Conservation (phyloP, 2,888 invertebrate species). For the Scaptomyza parva region DNA sequence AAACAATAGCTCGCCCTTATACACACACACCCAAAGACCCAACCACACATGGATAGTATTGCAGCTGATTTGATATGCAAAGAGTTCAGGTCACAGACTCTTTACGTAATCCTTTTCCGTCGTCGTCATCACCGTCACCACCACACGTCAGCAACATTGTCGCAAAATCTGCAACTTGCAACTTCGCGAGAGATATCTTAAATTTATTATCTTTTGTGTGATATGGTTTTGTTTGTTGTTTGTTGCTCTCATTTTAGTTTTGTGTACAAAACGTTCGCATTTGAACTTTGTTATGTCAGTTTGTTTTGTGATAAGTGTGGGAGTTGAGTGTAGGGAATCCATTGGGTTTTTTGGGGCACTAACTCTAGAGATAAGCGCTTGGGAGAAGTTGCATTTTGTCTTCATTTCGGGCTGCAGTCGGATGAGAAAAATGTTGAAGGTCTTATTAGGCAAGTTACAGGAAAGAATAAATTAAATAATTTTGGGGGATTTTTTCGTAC, state of each 20-base stretch:
- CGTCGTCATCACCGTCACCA: conserved; percentile 35
- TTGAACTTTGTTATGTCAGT: conserved; percentile 79
- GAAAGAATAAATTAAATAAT: not conserved
- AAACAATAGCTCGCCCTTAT: conserved; percentile 71
- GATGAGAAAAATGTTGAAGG: conserved; percentile 30
- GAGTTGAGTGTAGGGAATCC: conserved; percentile 23
- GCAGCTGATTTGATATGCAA: conserved; percentile 67
- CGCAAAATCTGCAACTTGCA: conserved; percentile 41
- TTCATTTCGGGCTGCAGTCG: conserved; percentile 1
- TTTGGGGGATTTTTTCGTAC: not conserved
- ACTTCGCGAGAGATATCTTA: conserved; percentile 32
- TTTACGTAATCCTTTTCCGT: conserved; percentile 69
- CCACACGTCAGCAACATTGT: conserved; percentile 33
- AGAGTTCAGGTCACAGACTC: conserved; percentile 79
- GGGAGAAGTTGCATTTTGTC: conserved; percentile 29
- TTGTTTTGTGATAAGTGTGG: conserved; percentile 71
- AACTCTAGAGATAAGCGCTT: conserved; percentile 8
- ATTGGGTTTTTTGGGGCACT: conserved; percentile 2
- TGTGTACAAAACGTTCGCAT: conserved; percentile 61
- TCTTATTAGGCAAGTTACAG: not conserved
- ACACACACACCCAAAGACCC: conserved; percentile 27
- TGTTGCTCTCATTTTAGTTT: conserved; percentile 27
- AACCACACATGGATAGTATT: conserved; percentile 10
- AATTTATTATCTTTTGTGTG: conserved; percentile 72
- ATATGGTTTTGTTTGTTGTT: conserved; percentile 23